These are phyloP conservation scores for Poeciliopsis paucimaculata DNA, from an alignment of 2,797 vertebrate genomes.

Conservation along the genomic window DNA sequence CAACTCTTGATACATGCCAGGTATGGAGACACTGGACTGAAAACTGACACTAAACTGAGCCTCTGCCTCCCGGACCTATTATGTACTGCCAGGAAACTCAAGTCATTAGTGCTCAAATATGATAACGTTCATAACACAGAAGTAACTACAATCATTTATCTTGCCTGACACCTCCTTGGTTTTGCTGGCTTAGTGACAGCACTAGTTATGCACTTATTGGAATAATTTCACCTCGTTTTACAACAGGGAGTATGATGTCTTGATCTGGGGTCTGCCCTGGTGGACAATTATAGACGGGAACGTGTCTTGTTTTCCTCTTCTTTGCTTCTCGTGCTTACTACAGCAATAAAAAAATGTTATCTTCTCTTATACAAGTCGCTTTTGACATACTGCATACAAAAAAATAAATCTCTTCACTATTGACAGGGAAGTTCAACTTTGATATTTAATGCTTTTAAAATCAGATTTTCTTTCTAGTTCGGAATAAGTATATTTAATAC, in stretches of 20 bases:
- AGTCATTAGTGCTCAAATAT: slow-evolving; percentile 64
- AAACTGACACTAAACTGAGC: slow-evolving; percentile 48
- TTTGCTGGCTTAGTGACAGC: slow-evolving; percentile 40
- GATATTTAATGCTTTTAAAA: not conserved
- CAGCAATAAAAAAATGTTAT: slow-evolving; percentile 51
- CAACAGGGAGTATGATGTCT: slow-evolving; percentile 45
- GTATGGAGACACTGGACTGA: slow-evolving; percentile 19
- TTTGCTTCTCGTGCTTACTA: slow-evolving; percentile 44
- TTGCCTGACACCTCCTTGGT: slow-evolving; percentile 42
- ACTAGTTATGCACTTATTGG: slow-evolving; percentile 15
- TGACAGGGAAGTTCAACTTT: slow-evolving; percentile 14
- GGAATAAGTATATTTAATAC: not conserved
- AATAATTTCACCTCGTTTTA: slow-evolving; percentile 30
- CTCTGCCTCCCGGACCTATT: slow-evolving; percentile 38
- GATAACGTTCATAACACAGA: slow-evolving; percentile 60
- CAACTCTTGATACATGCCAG: slow-evolving; percentile 28
- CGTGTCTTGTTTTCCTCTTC: slow-evolving; percentile 60
- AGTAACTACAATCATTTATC: slow-evolving; percentile 60
- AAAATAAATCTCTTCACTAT: slow-evolving; percentile 23
- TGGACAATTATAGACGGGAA: slow-evolving; percentile 44
- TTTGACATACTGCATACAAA: slow-evolving; percentile 41
- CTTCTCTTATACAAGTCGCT: slow-evolving; percentile 37
- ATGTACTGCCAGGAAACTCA: slow-evolving; percentile 42
- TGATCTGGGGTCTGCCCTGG: slow-evolving; percentile 46
- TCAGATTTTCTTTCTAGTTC: not conserved